A percentile compares a stretch with the other conserved stretches of the same genome.
These are phyloP conservation scores for Microplitis demolitor DNA, from an alignment of 1,140 invertebrate species.

Conservation along the genomic window DNA sequence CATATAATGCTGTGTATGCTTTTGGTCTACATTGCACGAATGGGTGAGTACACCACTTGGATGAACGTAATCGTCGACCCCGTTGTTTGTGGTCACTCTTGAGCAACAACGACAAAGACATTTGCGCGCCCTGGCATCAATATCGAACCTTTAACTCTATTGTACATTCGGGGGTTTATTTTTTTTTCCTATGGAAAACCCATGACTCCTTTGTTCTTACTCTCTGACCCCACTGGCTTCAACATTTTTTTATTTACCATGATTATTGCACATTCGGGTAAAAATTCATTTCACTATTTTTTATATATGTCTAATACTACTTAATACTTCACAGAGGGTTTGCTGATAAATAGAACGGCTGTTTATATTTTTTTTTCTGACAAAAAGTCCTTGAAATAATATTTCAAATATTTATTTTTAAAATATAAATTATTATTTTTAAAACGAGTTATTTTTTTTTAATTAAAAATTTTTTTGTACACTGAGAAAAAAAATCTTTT, in stretches of 20 bases:
- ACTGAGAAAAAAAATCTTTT: too few species aligned
- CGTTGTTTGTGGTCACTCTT: constrained; percentile 60
- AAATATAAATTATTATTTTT: too few species aligned
- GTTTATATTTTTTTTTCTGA: not conserved
- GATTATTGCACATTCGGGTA: constrained; percentile 23
- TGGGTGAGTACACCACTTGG: constrained; percentile 38
- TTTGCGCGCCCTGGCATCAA: constrained; percentile 24
- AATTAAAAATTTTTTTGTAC: too few species aligned
- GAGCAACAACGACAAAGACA: constrained; percentile 40
- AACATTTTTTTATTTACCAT: constrained; percentile 15
- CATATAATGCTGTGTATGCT: not conserved
- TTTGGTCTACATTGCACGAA: constrained; percentile 17
- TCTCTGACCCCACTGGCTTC: constrained; percentile 25
- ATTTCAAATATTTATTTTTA: not conserved
- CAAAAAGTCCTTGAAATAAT: too few species aligned
- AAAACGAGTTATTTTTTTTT: too few species aligned
- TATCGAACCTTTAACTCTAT: constrained; percentile 19
- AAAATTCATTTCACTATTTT: constrained; percentile 6
- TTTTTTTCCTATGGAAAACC: constrained; percentile 44
- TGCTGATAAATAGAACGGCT: not conserved
- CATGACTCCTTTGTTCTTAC: constrained; percentile 38
- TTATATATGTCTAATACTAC: not conserved
- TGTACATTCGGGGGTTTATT: constrained; percentile 15
- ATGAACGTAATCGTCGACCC: constrained; percentile 52
- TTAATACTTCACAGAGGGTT: not conserved